Percentiles rank a stretch among this genome's conserved stretches.
Evolutionary conservation across 2,888 invertebrate species (phyloP).

Genomic region (Biston stratarius): DNA sequence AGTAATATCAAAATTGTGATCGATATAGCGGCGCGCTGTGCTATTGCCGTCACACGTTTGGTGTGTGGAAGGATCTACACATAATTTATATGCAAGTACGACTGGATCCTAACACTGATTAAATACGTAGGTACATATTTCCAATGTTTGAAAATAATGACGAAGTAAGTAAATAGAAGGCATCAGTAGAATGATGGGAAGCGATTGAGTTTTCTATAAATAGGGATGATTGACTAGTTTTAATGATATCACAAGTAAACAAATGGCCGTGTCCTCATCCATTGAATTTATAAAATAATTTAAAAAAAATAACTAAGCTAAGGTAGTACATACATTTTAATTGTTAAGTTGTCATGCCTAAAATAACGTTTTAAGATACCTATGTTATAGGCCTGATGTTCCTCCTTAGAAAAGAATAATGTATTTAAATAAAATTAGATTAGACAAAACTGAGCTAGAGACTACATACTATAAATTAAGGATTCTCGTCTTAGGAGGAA

Average conservation of each 20-base stretch:
- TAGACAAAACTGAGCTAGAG: constrained; percentile 23
- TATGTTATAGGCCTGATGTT: constrained; percentile 73
- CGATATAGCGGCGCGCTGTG: too few relatives aligned
- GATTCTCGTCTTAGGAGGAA: constrained; percentile 68
- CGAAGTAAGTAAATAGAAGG: constrained; percentile 6
- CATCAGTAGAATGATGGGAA: constrained; percentile 2
- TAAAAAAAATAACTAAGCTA: constrained; percentile 36
- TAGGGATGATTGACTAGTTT: constrained; percentile 66
- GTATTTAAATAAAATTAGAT: constrained; percentile 11
- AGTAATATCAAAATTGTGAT: too few relatives aligned
- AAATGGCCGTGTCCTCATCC: constrained; percentile 48
- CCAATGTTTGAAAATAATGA: constrained; percentile 51
- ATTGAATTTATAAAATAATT: constrained; percentile 41
- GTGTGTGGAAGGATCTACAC: too few relatives aligned
- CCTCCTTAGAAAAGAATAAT: constrained; percentile 65
- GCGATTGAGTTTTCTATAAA: constrained; percentile 9
- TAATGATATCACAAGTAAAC: constrained; percentile 59
- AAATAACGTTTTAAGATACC: constrained; percentile 61
- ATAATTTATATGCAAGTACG: constrained; percentile 45
- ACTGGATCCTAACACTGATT: constrained; percentile 33
- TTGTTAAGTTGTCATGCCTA: constrained; percentile 55
- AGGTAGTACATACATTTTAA: constrained; percentile 25
- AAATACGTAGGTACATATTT: constrained; percentile 39
- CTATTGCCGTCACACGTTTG: too few relatives aligned
- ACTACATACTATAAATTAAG: constrained; percentile 20